Evolutionary conservation across 2,888 invertebrate species (phyloP), one percentile per base, ranked within the genome.

Genomic region (Cistogaster globosa): DNA sequence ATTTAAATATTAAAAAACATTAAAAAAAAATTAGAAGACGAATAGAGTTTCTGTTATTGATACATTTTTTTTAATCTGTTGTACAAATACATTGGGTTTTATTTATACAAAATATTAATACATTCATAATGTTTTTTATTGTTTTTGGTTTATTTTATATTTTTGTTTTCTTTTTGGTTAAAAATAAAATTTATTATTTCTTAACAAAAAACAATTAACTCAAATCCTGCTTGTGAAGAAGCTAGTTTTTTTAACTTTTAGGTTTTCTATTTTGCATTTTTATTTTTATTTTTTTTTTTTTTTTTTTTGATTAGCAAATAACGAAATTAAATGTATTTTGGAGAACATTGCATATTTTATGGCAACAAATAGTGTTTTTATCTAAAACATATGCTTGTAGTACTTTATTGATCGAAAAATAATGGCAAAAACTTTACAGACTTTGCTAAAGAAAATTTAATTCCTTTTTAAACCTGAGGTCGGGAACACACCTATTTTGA

Each of bases 211-310:
- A 38, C 20, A 71, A 32, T 22, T 18, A 45, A 57, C n/a, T 83
- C 79, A 83, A 75, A 79, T 83, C 74, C 83, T 69, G 79, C 79
- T 36, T 38, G 62, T 75, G 62, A 69, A 75, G 48, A 83, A 83
- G 83, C 83, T 79, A 79, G 51, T 83, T 48, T 38, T 72, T 62
- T 72, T 6, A 62, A 62, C n/a, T n/a, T n/a, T 62, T n/a, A 48
- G 16, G 20, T 38, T 22, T 48, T 67, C 20, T 42, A 12, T 38
- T 60, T 60, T 38, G 55, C n/a, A n/a, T n/a, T n/a, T n/a, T n/a
- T n/a, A n/a, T n/a, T n/a, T n/a, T n/a, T n/a, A n/a, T n/a, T n/a
- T n/a, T n/a, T n/a, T n/a, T n/a, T n/a, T n/a, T n/a, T 42, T 11
- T 48, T 0, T 2, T 45, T 42, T 55, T 42, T n/a, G 14, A 48